phyloP scores from a whole-genome alignment of 2,888 invertebrate species.

The Thumatha senex region DNA sequence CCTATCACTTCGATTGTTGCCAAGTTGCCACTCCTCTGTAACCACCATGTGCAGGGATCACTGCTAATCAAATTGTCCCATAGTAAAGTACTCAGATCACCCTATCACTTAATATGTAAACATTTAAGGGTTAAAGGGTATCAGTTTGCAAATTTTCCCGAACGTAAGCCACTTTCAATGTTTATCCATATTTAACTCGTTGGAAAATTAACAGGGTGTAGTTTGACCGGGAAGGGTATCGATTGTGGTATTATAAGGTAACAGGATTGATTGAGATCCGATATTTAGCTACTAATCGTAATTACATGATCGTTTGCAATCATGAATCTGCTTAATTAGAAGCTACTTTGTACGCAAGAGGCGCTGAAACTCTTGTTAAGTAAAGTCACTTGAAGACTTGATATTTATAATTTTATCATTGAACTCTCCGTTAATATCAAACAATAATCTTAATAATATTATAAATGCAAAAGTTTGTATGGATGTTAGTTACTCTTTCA shows the following conservation, averaged over 20 bases:
- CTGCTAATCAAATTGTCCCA: too few species aligned
- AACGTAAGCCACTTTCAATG: constrained; percentile 26
- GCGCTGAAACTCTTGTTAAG: too few species aligned
- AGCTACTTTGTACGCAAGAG: neutral
- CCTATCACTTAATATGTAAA: constrained; percentile 17
- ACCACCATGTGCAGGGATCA: too few species aligned
- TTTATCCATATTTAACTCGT: constrained; percentile 29
- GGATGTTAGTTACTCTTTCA: too few species aligned
- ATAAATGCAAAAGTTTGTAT: too few species aligned
- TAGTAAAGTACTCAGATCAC: neutral
- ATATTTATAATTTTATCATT: too few species aligned
- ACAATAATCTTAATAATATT: too few species aligned
- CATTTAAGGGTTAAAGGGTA: constrained; percentile 10
- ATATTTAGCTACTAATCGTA: constrained; percentile 2
- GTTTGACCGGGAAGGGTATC: constrained; percentile 16
- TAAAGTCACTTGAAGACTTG: too few species aligned
- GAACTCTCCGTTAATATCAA: too few species aligned
- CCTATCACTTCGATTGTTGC: too few species aligned
- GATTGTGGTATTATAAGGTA: constrained; percentile 20
- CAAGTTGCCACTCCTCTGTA: too few species aligned
- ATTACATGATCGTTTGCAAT: constrained; percentile 3
- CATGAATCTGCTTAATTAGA: constrained; percentile 1
- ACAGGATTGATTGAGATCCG: neutral
- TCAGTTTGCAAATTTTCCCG: constrained; percentile 26
- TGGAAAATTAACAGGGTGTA: constrained; percentile 26